These are phyloP conservation scores for Microcebus jonahi DNA, from an alignment of 2,113 vertebrate species.

Conservation along the genomic window DNA sequence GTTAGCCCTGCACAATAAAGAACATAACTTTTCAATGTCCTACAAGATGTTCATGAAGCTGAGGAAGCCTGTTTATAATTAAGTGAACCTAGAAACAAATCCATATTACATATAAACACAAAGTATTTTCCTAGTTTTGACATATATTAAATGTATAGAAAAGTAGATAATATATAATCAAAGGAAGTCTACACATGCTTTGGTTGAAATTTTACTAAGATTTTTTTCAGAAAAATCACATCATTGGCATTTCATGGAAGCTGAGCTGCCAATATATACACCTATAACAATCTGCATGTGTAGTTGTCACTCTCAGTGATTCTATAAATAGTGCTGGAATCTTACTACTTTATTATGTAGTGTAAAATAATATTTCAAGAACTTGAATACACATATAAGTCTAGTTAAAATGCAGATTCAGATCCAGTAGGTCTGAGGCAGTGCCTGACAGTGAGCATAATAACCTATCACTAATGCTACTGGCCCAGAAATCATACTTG, in stretches of 20 bases:
- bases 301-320: not conserved
- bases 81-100: slow-evolving; percentile 33
- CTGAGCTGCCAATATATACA: not conserved
- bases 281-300: not conserved
- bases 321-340: not conserved
- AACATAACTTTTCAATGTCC: not conserved
- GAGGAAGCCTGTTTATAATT: slow-evolving; percentile 18
- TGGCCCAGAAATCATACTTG: not conserved
- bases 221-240: not conserved
- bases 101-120: not conserved
- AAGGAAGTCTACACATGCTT: not conserved
- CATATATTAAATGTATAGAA: not conserved
- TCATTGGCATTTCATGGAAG: not conserved
- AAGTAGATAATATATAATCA: slow-evolving; percentile 17
- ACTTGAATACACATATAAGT: not conserved
- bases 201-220: slow-evolving; percentile 34
- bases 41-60: not conserved
- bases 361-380: not conserved
- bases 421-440: not conserved
- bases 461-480: not conserved
- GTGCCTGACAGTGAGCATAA: not conserved
- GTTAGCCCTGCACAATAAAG: not conserved
- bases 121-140: slow-evolving; percentile 10
- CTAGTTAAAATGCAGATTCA: slow-evolving; percentile 8
- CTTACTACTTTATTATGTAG: not conserved